phyloP scores from a whole-genome alignment of 2,888 invertebrate species.

The Auanema freiburgensis region DNA sequence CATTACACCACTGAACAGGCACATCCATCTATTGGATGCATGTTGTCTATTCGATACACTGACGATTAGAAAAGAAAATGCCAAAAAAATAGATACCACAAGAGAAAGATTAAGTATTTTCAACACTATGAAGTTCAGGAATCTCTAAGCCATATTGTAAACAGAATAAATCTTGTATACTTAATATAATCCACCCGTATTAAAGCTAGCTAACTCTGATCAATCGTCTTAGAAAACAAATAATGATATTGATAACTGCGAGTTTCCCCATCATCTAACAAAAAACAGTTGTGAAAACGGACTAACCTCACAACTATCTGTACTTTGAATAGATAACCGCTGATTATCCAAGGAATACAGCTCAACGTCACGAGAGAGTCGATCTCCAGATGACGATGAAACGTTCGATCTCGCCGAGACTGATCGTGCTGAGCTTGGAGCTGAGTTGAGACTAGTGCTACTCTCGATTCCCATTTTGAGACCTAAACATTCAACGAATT shows the following conservation, averaged over 20 bases:
- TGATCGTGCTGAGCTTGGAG: conserved; percentile 14
- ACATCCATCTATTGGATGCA: too few relatives aligned
- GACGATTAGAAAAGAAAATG: too few relatives aligned
- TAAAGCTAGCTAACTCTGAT: too few relatives aligned
- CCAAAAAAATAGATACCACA: too few relatives aligned
- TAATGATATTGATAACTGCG: neutral
- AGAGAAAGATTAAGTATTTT: too few relatives aligned
- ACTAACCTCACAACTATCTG: conserved; percentile 37
- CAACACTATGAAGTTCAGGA: too few relatives aligned
- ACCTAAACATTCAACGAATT: neutral
- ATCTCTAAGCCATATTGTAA: too few relatives aligned
- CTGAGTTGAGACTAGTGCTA: conserved; percentile 8
- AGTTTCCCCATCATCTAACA: neutral
- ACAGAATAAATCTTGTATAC: too few relatives aligned
- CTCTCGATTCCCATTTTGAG: conserved; percentile 9
- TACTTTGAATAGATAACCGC: conserved; percentile 38
- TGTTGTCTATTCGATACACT: too few relatives aligned
- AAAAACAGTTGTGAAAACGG: conserved; percentile 1
- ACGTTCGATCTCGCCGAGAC: conserved; percentile 31
- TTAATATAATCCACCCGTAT: too few relatives aligned
- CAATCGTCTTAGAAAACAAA: too few relatives aligned
- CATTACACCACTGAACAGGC: too few relatives aligned
- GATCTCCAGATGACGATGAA: conserved; percentile 34
- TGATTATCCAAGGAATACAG: conserved; percentile 21
- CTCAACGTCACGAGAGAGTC: conserved; percentile 38